Evolutionary conservation across 2,888 invertebrate species (phyloP), one percentile per base, ranked within the genome.

Genomic region (Amblyteles armatorius): DNA sequence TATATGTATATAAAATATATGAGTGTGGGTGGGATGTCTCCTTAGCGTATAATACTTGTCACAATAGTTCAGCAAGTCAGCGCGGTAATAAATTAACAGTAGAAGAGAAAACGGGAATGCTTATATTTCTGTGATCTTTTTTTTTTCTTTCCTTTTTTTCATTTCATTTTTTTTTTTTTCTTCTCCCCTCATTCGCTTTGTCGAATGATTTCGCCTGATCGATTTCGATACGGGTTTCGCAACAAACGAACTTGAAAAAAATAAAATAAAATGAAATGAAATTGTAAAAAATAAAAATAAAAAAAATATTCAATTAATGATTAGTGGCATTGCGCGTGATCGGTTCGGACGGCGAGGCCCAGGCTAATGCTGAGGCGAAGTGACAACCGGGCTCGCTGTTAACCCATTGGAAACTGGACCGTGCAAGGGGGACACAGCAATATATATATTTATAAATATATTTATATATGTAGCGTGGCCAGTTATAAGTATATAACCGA

Each of bases 381-480:
- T 90, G 92, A 92, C 92, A 90, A 88, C 78, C 82, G 67, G 87
- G 85, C 85, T 85, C 88, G 90, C 86, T 88, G 89, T 90, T 91
- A 89, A 91, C 88, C 91, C 90, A 89, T 85, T 91, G 92, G 91
- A 92, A 92, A 91, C 88, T 91, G 88, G 89, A 90, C 88, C 86
- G 68, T 77, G 79, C 57, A 29, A 19, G 19, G 50, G 33, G 71
- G 57, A 40, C 69, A n/a, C 76, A 44, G 50, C 19, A 50, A 65
- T 19, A 40, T 60, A 55, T 71, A 33, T 3, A 52, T 55, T 3
- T 26, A 69, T 50, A 69, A 48, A 50, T 69, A 36, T 36, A 9
- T 36, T 9, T 36, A 36, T 36, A 36, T 36, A 36, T 36, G 36
- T 36, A 36, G 36, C 69, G 50, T 19, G 22, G 19, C n/a, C 55